phyloP scores from a whole-genome alignment of 2,797 vertebrate genomes.

The Heliangelus exortis region DNA sequence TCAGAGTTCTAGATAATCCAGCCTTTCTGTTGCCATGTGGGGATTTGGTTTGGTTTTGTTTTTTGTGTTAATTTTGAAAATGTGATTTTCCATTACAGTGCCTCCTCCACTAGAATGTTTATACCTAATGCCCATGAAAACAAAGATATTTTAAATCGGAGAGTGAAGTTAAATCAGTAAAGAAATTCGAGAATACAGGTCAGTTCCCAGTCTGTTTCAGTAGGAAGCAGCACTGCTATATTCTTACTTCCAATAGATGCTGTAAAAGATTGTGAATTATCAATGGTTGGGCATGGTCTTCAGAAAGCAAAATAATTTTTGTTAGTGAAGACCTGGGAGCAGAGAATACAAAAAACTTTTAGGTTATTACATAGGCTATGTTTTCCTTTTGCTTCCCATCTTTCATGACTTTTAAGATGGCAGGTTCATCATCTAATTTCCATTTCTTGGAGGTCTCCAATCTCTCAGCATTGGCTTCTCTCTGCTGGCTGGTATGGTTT shows the following conservation, averaged over 20 bases:
- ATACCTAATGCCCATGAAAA: not conserved
- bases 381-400: not conserved
- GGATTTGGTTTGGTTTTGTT: not conserved
- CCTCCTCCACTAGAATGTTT: not conserved
- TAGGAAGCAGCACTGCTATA: not conserved
- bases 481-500: not conserved
- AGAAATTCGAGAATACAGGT: not conserved
- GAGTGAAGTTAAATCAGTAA: not conserved
- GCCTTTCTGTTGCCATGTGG: not conserved
- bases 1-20: not conserved
- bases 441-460: not conserved
- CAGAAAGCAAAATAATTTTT: not conserved
- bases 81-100: not conserved
- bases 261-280: not conserved
- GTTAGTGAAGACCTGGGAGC: not conserved
- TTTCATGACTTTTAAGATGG: not conserved
- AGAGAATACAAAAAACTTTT: not conserved
- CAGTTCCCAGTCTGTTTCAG: not conserved
- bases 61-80: not conserved
- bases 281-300: not conserved
- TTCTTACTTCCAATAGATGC: not conserved
- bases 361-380: not conserved
- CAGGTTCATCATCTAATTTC: not conserved
- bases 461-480: not conserved
- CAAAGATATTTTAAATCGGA: not conserved